Conservation (phyloP, 2,113 vertebrate species). For the Plecturocebus donacophilus region DNA sequence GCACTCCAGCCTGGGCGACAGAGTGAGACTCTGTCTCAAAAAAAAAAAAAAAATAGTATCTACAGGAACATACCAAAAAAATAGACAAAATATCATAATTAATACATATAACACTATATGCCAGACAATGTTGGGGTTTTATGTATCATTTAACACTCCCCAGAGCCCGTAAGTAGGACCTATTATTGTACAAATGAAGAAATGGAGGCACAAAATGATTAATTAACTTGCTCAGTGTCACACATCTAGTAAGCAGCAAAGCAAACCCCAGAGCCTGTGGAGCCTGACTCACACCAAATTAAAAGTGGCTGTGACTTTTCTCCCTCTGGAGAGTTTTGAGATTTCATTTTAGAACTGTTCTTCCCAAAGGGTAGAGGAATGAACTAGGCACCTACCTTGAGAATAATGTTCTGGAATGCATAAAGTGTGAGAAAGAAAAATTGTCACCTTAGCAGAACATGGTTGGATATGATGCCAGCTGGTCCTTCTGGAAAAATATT, state of each 20-base stretch:
- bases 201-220: background rate
- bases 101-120: background rate
- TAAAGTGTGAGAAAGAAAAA: background rate
- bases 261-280: background rate
- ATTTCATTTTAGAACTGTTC: background rate
- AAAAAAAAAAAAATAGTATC: background rate
- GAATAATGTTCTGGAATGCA: background rate
- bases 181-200: background rate
- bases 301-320: background rate
- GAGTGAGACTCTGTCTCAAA: no score
- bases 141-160: background rate
- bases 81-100: background rate
- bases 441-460: background rate
- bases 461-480: background rate
- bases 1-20: no score
- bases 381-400: background rate
- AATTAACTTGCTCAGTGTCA: background rate
- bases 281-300: background rate
- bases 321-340: background rate
- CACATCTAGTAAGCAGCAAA: background rate
- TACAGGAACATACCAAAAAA: no score
- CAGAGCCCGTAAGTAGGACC: background rate
- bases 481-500: background rate
- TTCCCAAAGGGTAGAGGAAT: background rate
- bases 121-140: background rate